phyloP scores from a whole-genome alignment of 2,888 invertebrate genomes.

The Ceratothoa steindachneri region DNA sequence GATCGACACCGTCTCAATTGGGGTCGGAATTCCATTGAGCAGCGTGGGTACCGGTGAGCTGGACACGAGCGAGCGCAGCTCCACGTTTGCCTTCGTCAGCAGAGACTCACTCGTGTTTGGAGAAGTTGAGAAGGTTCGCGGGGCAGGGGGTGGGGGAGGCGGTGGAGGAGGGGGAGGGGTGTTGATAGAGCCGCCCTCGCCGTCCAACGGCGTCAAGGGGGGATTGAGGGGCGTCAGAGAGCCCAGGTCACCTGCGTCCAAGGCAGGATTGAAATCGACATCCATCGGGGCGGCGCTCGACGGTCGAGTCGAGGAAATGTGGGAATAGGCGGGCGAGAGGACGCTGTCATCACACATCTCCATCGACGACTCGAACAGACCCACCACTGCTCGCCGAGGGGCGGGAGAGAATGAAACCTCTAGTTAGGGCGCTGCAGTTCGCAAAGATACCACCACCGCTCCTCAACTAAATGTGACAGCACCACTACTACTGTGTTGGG shows the following conservation, averaged over 20 bases:
- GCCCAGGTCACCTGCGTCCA: slow-evolving; percentile 29
- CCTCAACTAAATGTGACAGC: not conserved
- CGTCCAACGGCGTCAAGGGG: not conserved
- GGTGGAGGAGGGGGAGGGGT: slow-evolving; percentile 37
- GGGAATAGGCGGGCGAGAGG: slow-evolving; percentile 38
- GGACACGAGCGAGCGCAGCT: not conserved
- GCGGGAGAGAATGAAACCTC: no score
- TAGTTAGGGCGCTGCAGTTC: not conserved
- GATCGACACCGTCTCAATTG: not conserved
- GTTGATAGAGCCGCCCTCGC: slow-evolving; percentile 36
- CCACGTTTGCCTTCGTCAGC: not conserved
- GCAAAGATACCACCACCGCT: not conserved
- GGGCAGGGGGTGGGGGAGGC: slow-evolving; percentile 22
- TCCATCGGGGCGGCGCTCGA: slow-evolving; percentile 44
- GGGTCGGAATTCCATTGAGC: not conserved
- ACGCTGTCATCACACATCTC: slow-evolving; percentile 34
- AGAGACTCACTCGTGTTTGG: not conserved
- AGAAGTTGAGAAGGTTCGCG: not conserved
- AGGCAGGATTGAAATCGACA: slow-evolving; percentile 40
- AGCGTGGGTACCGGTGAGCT: not conserved
- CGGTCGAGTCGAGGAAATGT: slow-evolving; percentile 32
- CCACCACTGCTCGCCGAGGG: slow-evolving; percentile 25
- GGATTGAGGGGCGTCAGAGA: slow-evolving; percentile 25
- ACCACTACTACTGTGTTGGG: no score
- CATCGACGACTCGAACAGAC: slow-evolving; percentile 34